A percentile compares a stretch with the other conserved stretches of the same genome.
Conservation (phyloP, 2,113 vertebrate species). For the Orientallactaga bullata region DNA sequence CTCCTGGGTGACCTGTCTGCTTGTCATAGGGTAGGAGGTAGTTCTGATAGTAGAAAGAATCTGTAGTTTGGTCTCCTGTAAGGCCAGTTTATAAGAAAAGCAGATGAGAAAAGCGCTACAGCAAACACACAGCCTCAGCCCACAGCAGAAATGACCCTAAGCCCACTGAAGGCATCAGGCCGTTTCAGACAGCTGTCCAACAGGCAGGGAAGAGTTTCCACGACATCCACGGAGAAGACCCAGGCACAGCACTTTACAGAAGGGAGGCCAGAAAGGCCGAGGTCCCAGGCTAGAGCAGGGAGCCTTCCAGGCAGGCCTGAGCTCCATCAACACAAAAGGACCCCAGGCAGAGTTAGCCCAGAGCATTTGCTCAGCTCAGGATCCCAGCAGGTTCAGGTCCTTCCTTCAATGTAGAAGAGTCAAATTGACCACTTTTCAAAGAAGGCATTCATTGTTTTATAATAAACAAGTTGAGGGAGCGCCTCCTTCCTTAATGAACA, state of each 20-base stretch:
- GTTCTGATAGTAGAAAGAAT: neutral
- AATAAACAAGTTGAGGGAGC: no score
- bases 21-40: accelerated
- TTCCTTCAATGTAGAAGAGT: neutral
- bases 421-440: neutral
- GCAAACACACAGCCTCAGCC: accelerated
- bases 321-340: neutral
- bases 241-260: neutral
- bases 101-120: neutral
- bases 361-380: accelerated
- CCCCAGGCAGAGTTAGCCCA: accelerated
- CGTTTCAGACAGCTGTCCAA: no score
- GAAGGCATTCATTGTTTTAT: neutral
- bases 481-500: no score
- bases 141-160: accelerated
- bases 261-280: neutral
- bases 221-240: no score
- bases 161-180: accelerated
- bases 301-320: neutral
- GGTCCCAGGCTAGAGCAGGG: accelerated
- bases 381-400: accelerated
- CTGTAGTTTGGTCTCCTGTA: neutral
- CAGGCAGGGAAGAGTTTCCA: neutral
- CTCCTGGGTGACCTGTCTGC: accelerated
- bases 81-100: neutral